Conservation (phyloP, 2,888 invertebrate species). For the Cephus rjabovi region DNA sequence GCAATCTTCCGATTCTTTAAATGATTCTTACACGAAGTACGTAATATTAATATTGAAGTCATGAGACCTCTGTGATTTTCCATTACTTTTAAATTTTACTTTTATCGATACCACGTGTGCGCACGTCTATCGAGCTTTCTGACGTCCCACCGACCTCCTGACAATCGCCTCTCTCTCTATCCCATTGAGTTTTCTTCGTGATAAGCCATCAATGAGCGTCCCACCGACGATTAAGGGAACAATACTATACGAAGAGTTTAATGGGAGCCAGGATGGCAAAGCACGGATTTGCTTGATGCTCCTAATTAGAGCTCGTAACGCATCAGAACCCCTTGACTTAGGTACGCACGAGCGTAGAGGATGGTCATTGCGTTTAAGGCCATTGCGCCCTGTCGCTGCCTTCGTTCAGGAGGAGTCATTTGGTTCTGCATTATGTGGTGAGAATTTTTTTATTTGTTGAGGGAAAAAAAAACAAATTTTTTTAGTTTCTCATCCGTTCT, state of each 20-base stretch:
- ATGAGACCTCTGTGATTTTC: not conserved
- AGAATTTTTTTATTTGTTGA: not conserved
- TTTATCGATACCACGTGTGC: too few species aligned
- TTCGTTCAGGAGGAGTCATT: not conserved
- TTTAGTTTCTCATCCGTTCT: not conserved
- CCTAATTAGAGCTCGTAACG: constrained; percentile 44
- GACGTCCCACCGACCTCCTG: too few species aligned
- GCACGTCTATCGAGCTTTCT: too few species aligned
- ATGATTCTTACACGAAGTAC: not conserved
- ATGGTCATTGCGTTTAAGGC: not conserved
- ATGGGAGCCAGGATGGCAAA: constrained; percentile 25
- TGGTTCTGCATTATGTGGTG: not conserved
- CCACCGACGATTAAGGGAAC: constrained; percentile 19
- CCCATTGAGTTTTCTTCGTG: not conserved
- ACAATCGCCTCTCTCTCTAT: not conserved
- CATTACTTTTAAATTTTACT: not conserved
- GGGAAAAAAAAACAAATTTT: not conserved
- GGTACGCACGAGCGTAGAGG: not conserved
- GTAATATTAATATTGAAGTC: not conserved
- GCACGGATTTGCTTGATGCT: constrained; percentile 28
- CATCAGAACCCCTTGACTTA: constrained; percentile 29
- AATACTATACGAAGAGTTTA: constrained; percentile 24
- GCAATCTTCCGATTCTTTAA: not conserved
- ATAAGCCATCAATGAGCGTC: constrained; percentile 11
- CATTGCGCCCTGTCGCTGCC: not conserved